Percentiles rank a stretch among this genome's conserved stretches.
Evolutionary conservation across 2,113 vertebrate species (phyloP).

Genomic region (Lophotis ruficrista): DNA sequence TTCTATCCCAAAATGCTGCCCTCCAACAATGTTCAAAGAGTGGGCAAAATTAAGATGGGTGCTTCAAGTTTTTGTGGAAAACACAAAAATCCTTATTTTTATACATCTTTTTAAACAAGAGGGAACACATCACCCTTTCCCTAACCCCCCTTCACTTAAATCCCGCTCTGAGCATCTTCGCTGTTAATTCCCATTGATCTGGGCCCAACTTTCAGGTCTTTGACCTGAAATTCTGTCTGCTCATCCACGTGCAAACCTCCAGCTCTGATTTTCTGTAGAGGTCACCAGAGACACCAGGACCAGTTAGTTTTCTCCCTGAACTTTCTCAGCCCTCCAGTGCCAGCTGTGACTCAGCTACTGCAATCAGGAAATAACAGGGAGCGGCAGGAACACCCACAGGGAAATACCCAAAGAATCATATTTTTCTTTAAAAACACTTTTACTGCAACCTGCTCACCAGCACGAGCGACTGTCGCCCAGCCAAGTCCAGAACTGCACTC

Average conservation of each 20-base stretch:
- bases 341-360: conserved; percentile 6
- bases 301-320: background rate
- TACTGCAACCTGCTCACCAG: background rate
- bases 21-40: background rate
- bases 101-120: background rate
- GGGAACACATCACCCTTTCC: background rate
- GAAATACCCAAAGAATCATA: background rate
- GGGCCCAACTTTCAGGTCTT: background rate
- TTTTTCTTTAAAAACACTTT: background rate
- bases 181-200: background rate
- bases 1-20: background rate
- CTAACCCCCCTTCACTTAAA: fast-evolving
- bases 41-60: background rate
- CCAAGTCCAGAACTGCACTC: background rate
- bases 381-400: background rate
- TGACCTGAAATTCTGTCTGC: background rate
- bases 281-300: background rate
- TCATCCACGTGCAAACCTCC: background rate
- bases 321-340: background rate
- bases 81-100: background rate
- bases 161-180: background rate
- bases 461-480: background rate
- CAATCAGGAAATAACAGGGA: conserved; percentile 11
- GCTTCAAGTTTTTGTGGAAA: background rate
- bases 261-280: background rate